Evolutionary conservation across 2,888 invertebrate genomes (phyloP), one percentile per base, ranked within the genome.

Genomic region (Sisyra terminalis): DNA sequence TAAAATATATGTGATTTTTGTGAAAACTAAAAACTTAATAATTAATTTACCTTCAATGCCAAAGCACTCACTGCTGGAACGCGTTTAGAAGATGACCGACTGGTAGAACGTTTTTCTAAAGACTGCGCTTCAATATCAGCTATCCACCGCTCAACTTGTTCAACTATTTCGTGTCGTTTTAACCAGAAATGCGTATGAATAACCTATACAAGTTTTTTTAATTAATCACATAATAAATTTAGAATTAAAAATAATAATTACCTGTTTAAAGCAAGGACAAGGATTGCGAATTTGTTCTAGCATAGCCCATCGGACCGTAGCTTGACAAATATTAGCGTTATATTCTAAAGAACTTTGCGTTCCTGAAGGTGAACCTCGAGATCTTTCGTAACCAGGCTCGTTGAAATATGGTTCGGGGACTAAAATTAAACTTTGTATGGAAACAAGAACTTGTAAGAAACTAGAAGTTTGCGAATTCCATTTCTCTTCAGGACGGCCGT

Each of bases 391-490:
- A 42, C 92, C 90, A 14, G 92, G 90, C 65, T 92, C 92, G 67
- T 92, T 92, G 66, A 90, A 92, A 64, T 90, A 92, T 43, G 90
- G 90, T 65, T 92, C 90, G 43, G 88, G 82, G 40, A 90, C 90
- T 53, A 92, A 69, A 61, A 92, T 92, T 54, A 92, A 67, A 36
- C 88, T 88, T 65, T 92, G 90, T 58, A 92, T 90, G 11, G 90
- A 90, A 32, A 92, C 90, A 55, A 92, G 70, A 47, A 92, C 89
- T 80, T 85, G 84, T 46, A 93, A 70, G 57, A 94, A 90, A 60
- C 89, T 90, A 36, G 90, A 92, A 0, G 92, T 93, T 60, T 90
- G 88, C 47, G 92, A 83, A 65, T 90, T 93, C 93, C 93, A 94
- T 61, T 92, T 90, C 65, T 94, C 94, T 65, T 93, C 93, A 16